These are phyloP conservation scores for Yponomeuta malinellus DNA, from an alignment of 2,888 invertebrate species.

Conservation along the genomic window DNA sequence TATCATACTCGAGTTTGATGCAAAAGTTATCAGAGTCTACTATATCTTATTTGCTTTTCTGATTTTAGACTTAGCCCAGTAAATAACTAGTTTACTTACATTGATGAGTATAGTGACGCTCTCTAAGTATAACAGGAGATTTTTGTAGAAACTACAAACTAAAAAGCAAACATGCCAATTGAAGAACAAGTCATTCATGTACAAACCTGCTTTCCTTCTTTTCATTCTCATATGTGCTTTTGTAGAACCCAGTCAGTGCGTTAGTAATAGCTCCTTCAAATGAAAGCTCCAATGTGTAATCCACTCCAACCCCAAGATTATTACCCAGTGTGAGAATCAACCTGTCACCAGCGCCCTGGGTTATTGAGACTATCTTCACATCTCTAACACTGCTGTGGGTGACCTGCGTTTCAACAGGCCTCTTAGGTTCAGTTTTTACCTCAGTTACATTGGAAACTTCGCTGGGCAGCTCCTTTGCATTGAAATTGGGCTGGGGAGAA, in stretches of 20 bases:
- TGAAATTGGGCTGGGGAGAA: slow-evolving; percentile 16
- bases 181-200: neutral
- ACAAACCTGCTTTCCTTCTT: slow-evolving; percentile 60
- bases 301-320: slow-evolving; percentile 56
- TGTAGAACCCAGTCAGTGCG: slow-evolving; percentile 80
- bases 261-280: slow-evolving; percentile 76
- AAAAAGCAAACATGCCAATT: too few relatives aligned
- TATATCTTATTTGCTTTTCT: too few relatives aligned
- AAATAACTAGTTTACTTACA: too few relatives aligned
- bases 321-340: slow-evolving; percentile 48
- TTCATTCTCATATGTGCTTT: slow-evolving; percentile 76
- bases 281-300: slow-evolving; percentile 73
- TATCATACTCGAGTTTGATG: too few relatives aligned
- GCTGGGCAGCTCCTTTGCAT: neutral
- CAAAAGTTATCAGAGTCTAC: too few relatives aligned
- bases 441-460: slow-evolving; percentile 2
- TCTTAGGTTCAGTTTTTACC: slow-evolving; percentile 20
- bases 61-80: too few relatives aligned
- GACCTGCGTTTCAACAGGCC: slow-evolving; percentile 44
- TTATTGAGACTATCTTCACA: slow-evolving; percentile 48
- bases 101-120: too few relatives aligned
- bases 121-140: too few relatives aligned
- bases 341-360: slow-evolving; percentile 50
- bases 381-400: slow-evolving; percentile 54
- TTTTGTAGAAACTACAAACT: too few relatives aligned